Base-by-base conservation (phyloP, 2,888 invertebrate genomes). In the Malthinus seriepunctatus region DNA sequence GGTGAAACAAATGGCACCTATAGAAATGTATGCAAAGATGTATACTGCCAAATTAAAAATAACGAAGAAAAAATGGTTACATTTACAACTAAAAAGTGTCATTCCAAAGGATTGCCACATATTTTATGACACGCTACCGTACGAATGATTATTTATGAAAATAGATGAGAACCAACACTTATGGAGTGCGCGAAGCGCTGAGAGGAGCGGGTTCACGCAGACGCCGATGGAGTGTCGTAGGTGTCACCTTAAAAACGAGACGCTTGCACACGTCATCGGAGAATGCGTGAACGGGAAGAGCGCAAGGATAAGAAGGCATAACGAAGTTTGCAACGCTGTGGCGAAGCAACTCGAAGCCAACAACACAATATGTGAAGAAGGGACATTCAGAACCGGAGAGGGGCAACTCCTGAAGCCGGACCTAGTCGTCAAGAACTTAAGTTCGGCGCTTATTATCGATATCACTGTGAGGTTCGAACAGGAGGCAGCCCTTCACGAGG, bases 21-120 rank as follows among this genome's bases (percentile, higher is more conserved):
- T n/a, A n/a, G n/a, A 38, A 38, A 11, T 8, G 12, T 51, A 42
- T 33, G 42, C 44, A 14, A 10, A 51, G 15, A 12, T 42, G 11
- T 3, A 51, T 15, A 42, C 11, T n/a, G n/a, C 8, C 7, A 10
- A 23, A 35, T 46, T 53, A 14, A 10, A 11, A 37, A 47, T 47
- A 3, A 33, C 32, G 8, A 32, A 51, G 10, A 44, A 47, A 45
- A 60, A 55, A 50, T 60, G 54, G 54, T 14, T 37, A 8, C 50
- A 55, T 34, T 44, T 60, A 4, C 61, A 61, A 61, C 44, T 55
- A 47, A 60, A 51, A 37, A 46, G 23, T 8, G 55, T 60, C 6
- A 45, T 60, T 23, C 34, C 47, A 2, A 32, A 49, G 31, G 60
- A 59, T n/a, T 59, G 54, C 23, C 59, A 59, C 8, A 3, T 33